Conservation (phyloP, 2,797 vertebrate species). For the Malacoctenus gilli region DNA sequence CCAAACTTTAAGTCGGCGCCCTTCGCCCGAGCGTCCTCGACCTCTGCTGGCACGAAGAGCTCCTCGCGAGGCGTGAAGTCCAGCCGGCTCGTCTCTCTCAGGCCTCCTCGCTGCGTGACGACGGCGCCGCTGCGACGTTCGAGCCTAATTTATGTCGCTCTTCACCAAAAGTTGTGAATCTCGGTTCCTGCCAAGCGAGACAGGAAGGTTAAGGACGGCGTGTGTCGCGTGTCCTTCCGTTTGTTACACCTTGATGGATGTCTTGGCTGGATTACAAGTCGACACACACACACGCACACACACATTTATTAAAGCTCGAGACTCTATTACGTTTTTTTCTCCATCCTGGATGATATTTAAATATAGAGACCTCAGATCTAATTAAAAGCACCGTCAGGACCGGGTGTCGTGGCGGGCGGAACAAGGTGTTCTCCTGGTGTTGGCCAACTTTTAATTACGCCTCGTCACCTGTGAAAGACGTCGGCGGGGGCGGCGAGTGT, state of each 20-base stretch:
- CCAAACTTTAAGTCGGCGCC: too few relatives aligned
- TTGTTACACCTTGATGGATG: not conserved
- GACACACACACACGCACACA: too few relatives aligned
- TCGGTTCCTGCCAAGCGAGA: not conserved
- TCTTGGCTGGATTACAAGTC: not conserved
- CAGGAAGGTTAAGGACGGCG: not conserved
- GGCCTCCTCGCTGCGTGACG: too few relatives aligned
- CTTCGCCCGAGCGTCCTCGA: too few relatives aligned
- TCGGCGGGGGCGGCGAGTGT: conserved; percentile 58
- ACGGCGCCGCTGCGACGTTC: too few relatives aligned
- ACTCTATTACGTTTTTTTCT: not conserved
- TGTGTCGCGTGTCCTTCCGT: not conserved
- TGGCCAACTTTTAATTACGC: conserved; percentile 58
- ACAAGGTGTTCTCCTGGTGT: conserved; percentile 36
- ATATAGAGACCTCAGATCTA: conserved; percentile 30
- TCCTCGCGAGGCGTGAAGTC: too few relatives aligned
- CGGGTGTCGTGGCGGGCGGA: conserved; percentile 39
- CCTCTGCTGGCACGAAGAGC: too few relatives aligned
- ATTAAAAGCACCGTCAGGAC: conserved; percentile 22
- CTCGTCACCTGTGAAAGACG: conserved; percentile 69
- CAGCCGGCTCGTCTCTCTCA: too few relatives aligned
- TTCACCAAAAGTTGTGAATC: not conserved
- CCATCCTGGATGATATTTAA: not conserved
- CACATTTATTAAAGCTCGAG: not conserved
- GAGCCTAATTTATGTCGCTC: not conserved